Evolutionary conservation across 2,797 vertebrate genomes (phyloP), one percentile per base, ranked within the genome.

Genomic region (Lacerta bilineata): DNA sequence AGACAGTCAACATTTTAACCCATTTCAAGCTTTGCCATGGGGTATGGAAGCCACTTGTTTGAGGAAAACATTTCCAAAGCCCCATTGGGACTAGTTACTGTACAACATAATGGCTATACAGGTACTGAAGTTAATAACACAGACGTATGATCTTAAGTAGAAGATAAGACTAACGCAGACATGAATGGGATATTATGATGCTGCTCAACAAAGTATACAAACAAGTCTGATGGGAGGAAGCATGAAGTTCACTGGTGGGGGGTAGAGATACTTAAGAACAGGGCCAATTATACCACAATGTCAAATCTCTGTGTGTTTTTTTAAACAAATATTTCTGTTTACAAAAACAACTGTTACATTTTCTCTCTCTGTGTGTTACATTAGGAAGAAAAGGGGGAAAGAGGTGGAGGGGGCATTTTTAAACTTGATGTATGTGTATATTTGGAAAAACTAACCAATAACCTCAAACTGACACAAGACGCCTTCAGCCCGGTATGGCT

Each of bases 11-110:
- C 39, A 68, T 18, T 72, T 27, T 46, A 84, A 50, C 11, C 33
- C 77, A 78, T 46, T 15, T 59, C 36, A 78, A 8, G n/a, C 84
- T 79, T 79, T 18, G 75, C 27, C 33, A 84, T 72, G 46, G 6
- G 15, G 43, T 43, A 46, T 11, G 27, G 46, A 25, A 9, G 20
- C 11, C 5, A 8, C 29, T 33, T 33, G 2, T 20, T 84, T 72
- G 46, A 61, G 66, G 79, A 88, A 88, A 84, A 84, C 81, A 78
- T 66, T 15, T 55, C 10, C n/a, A 77, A 79, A 25, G 2, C 13
- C 39, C 43, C 64, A 23, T 33, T 15, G 36, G 36, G 36, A 27
- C 50, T 43, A 76, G 11, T 33, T 36, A 55, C 10, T 69, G 36
- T 59, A 77, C 25, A 69, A 6, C 27, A 9, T 41, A 68, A 83